Conservation (phyloP, 92 coral and sea anemone species). For the Meandrina meandrites region DNA sequence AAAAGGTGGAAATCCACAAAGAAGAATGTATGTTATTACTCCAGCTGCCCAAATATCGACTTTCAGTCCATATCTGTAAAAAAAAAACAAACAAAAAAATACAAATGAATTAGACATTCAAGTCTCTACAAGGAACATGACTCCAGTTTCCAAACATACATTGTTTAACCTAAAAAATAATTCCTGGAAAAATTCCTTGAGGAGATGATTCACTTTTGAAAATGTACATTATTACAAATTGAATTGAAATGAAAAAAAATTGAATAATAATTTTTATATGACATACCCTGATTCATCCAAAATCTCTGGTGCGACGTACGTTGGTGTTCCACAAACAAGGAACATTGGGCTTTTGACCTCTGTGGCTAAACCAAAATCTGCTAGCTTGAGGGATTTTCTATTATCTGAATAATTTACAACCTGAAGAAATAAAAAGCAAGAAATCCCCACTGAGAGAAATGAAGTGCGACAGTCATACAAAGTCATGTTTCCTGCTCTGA, state of each 20-base stretch:
- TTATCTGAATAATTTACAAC: conserved; percentile 73
- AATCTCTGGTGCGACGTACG: conserved; percentile 90
- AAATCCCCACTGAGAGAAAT: neutral
- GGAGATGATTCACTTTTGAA: no score
- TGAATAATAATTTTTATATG: no score
- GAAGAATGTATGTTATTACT: conserved; percentile 90
- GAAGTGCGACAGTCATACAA: neutral
- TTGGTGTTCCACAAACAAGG: conserved; percentile 91
- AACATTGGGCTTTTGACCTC: conserved; percentile 84
- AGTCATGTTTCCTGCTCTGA: neutral
- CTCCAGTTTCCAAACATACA: no score
- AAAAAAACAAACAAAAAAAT: neutral
- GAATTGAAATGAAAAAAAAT: no score
- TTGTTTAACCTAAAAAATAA: no score
- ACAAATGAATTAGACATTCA: neutral
- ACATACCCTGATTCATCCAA: conserved; percentile 88
- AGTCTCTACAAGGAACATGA: no score
- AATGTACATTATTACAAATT: no score
- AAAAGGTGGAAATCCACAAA: conserved; percentile 99
- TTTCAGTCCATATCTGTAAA: conserved; percentile 84
- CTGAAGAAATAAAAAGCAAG: conserved; percentile 32
- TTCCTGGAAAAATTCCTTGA: no score
- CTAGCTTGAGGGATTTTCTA: conserved; percentile 79
- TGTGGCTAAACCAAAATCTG: conserved; percentile 90
- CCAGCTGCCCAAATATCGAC: conserved; percentile 99